phyloP scores from a whole-genome alignment of 2,113 vertebrate species.

The Pomatostomus ruficeps region DNA sequence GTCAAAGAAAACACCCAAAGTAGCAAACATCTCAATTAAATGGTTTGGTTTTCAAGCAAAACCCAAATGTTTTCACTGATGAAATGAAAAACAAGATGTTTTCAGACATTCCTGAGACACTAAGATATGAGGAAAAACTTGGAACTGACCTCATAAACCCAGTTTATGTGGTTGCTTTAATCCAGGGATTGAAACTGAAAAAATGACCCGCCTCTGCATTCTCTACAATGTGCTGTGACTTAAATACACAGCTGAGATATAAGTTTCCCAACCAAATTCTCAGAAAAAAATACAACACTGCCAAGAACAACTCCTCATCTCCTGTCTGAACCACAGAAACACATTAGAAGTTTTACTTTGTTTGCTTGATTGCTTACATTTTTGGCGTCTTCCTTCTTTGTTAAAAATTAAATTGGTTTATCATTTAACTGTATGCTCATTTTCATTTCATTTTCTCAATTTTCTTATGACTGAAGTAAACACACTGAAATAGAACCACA shows the following conservation, averaged over 20 bases:
- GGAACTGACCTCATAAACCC: neutral
- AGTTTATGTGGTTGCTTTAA: constrained; percentile 25
- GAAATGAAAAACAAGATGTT: constrained; percentile 23
- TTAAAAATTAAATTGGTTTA: neutral
- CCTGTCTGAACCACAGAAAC: neutral
- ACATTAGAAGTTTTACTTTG: neutral
- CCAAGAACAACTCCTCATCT: constrained; percentile 31
- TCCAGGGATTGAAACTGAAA: neutral
- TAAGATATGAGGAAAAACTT: neutral
- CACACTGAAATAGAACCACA: neutral
- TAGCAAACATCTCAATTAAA: neutral
- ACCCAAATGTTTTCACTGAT: neutral
- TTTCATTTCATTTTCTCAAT: neutral
- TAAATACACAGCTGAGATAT: constrained; percentile 21
- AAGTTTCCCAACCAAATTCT: constrained; percentile 29
- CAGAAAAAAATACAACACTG: neutral
- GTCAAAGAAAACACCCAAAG: neutral
- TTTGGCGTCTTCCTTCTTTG: neutral
- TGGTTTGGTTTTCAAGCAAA: neutral
- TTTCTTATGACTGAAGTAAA: neutral
- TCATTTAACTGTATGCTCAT: neutral
- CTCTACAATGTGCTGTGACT: neutral
- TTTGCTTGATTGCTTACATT: neutral
- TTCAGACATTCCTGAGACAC: constrained; percentile 7
- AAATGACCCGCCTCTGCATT: neutral